Evolutionary conservation across 1,140 invertebrate genomes (phyloP), one percentile per base, ranked within the genome.

Genomic region (Lutraria rhynchaena): DNA sequence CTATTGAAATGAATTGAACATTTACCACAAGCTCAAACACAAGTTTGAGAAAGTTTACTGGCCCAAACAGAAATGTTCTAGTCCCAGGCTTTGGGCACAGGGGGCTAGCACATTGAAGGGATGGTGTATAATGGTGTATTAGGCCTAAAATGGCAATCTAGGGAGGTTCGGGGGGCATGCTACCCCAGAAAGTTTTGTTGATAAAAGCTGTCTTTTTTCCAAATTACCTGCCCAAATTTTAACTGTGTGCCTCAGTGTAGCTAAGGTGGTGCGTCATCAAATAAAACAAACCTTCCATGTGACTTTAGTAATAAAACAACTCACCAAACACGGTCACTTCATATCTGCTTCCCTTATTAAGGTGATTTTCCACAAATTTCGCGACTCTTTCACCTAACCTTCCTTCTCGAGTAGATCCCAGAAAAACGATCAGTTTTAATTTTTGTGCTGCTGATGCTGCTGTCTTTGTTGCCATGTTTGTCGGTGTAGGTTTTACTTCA

Each of bases 341-440:
- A 63, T 84, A 84, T 51, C 81, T 80, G 44, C 80, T 61, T 33
- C 15, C 83, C 19, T 82, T 65, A 55, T 89, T 83, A 0, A 92
- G 65, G 2, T 83, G 33, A 22, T 87, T 86, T 57, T 85, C 63
- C 0, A 92, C 87, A 67, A 91, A 90, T 41, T 84, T 89, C 3
- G 83, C 83, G 0, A 89, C 87, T 57, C 89, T 77, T 17, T 82
- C 46, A 13, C 89, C 88, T 1, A 89, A 17, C 69, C 89, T 46
- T 1, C 87, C 88, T 55, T 89, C 87, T 19, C 89, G 33, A 3
- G 85, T 83, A 15, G 85, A 83, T 7, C 89, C 88, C 7, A 89
- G 81, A 49, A 90, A 90, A 13, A 90, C 53, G 0, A 87, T 78
- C 17, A 88, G 17, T 58, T 86, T 89, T 27, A 89, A 49, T 53